phyloP scores from a whole-genome alignment of 1,140 invertebrate genomes.

The Mya arenaria region DNA sequence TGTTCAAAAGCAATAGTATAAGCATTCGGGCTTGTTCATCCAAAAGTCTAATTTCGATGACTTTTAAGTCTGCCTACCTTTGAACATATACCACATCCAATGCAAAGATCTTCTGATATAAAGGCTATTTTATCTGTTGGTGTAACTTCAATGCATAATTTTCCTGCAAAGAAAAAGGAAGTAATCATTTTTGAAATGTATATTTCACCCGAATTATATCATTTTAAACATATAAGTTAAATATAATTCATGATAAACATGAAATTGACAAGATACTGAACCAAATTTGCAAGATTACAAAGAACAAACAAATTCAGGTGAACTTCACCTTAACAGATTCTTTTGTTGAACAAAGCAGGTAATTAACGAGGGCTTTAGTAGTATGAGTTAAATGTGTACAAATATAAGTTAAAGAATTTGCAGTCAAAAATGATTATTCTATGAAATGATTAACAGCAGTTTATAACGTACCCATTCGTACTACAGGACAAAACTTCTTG shows the following conservation, averaged over 20 bases:
- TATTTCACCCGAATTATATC: background rate
- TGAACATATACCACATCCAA: slow-evolving; percentile 99
- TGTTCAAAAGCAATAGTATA: too few species aligned
- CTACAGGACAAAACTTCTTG: slow-evolving; percentile 99
- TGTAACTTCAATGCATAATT: slow-evolving; percentile 99
- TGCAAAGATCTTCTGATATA: slow-evolving; percentile 99
- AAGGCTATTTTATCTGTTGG: slow-evolving; percentile 98
- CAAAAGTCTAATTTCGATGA: too few species aligned
- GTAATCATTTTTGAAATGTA: background rate
- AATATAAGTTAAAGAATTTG: too few species aligned
- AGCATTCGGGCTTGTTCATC: too few species aligned
- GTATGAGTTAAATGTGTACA: too few species aligned
- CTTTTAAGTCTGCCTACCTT: too few species aligned
- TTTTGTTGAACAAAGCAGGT: background rate
- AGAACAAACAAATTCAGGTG: background rate
- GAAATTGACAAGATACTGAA: background rate
- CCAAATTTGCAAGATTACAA: background rate
- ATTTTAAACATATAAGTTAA: background rate
- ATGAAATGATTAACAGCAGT: too few species aligned
- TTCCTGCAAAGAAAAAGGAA: slow-evolving; percentile 82
- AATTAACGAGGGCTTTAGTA: too few species aligned
- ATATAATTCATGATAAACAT: too few species aligned
- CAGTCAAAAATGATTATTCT: too few species aligned
- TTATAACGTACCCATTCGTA: slow-evolving; percentile 90
- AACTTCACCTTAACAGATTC: background rate